Evolutionary conservation across 2,888 invertebrate genomes (phyloP), one percentile per base, ranked within the genome.

Genomic region (Peribatodes rhomboidaria): DNA sequence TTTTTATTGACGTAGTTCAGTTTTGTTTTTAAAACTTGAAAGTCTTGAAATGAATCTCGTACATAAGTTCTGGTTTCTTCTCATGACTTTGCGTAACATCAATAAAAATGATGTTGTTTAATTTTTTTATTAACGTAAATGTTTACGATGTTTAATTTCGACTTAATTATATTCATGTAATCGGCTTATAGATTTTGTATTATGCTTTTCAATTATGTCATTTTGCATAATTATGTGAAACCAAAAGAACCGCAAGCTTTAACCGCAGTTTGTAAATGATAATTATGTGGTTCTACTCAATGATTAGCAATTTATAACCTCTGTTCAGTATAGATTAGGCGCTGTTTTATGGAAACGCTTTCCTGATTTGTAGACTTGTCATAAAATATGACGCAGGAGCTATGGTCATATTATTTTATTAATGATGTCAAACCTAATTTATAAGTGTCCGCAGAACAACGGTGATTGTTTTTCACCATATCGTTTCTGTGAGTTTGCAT

Each of bases 161-260:
- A 20, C 58, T 57, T 59, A 41, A 53, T 41, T 49, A 55, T 64
- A 42, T 64, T 64, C 60, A 65, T 60, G 55, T 60, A 65, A 65
- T 55, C 49, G 39, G 39, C 57, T 58, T 59, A 50, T 35, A 39
- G 63, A 53, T 41, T 58, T 46, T 37, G 18, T 50, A 56, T 58
- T 10, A 47, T 27, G 27, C 8, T 60, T 55, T 39, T 60, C 42
- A 50, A 60, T 65, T 60, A 65, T 56, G 44, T 50, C 44, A 60
- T 60, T 65, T 46, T 44, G 37, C 20, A 54, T 59, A 55, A 64
- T 65, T 59, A 59, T 64, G 58, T 41, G 47, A 58, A 62, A n/a
- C n/a, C n/a, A n/a, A n/a, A 50, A 37, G 13, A 58, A 47, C 53
- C 35, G 50, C 47, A n/a, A 39, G 9, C 0, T 37, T 9, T 52